Evolutionary conservation across 2,888 invertebrate genomes (phyloP).

Genomic region (Xylota segnis): DNA sequence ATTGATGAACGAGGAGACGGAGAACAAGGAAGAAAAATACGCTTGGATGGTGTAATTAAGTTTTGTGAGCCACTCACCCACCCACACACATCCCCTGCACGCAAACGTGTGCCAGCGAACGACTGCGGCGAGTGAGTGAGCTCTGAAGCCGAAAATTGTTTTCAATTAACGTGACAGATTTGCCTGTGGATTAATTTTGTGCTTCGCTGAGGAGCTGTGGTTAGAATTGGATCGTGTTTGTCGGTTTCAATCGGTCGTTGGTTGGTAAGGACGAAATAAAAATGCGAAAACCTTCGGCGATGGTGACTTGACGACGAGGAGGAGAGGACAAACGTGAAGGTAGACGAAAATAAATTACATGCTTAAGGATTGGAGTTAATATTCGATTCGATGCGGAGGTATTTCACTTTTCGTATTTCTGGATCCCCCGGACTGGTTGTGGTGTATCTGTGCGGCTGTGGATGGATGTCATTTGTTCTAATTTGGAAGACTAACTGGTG

Average conservation of each 20-base stretch:
- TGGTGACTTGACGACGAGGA: neutral
- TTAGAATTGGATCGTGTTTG: slow-evolving; percentile 48
- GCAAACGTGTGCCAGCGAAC: slow-evolving; percentile 28
- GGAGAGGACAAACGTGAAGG: slow-evolving; percentile 12
- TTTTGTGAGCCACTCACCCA: slow-evolving; percentile 9
- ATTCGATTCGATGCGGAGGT: slow-evolving; percentile 37
- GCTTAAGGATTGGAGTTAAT: slow-evolving; percentile 37
- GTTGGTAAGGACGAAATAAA: neutral
- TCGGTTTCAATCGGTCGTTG: slow-evolving; percentile 9
- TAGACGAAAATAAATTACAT: slow-evolving; percentile 69
- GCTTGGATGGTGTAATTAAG: slow-evolving; percentile 69
- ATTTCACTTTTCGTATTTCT: slow-evolving; percentile 34
- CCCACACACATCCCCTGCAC: slow-evolving; percentile 17
- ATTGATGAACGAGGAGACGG: no score
- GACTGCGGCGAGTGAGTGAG: slow-evolving; percentile 24
- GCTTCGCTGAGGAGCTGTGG: slow-evolving; percentile 62
- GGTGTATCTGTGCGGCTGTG: neutral
- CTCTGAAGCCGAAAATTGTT: slow-evolving; percentile 76
- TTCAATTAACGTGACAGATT: slow-evolving; percentile 76
- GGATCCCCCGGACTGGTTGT: no score
- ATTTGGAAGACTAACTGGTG: no score
- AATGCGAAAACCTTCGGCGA: neutral
- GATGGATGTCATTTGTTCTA: slow-evolving; percentile 51
- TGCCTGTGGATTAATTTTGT: slow-evolving; percentile 74
- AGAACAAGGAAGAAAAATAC: slow-evolving; percentile 46